Evolutionary conservation across 1,140 invertebrate species (phyloP).

Genomic region (Formica selysi): DNA sequence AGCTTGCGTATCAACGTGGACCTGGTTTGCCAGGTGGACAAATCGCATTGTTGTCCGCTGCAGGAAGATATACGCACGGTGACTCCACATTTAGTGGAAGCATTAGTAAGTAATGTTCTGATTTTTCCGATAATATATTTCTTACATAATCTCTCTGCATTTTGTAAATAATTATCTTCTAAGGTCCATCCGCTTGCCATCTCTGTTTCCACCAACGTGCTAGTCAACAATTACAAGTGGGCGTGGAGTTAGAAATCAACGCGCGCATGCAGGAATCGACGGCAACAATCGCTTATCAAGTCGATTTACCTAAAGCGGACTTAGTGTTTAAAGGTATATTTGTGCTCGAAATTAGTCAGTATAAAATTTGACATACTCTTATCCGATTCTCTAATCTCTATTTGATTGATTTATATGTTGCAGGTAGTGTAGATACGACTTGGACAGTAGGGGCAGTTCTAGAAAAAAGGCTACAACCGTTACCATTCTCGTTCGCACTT

Average conservation of each 20-base stretch:
- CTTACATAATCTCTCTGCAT: background rate
- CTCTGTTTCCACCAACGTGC: constrained; percentile 98
- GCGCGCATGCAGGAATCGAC: constrained; percentile 95
- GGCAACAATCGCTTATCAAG: constrained; percentile 98
- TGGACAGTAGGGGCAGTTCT: constrained; percentile 97
- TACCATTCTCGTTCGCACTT: constrained; percentile 97
- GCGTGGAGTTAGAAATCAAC: constrained; percentile 95
- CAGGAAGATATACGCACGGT: constrained; percentile 89
- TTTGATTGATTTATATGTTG: constrained; percentile 73
- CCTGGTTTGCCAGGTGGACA: constrained; percentile 94
- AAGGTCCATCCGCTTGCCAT: constrained; percentile 93
- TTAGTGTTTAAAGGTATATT: constrained; percentile 95
- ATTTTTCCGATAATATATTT: background rate
- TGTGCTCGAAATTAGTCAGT: background rate
- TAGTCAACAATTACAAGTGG: constrained; percentile 95
- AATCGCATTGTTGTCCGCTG: constrained; percentile 94
- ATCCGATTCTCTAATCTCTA: background rate
- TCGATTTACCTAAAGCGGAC: constrained; percentile 98
- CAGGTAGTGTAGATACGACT: constrained; percentile 97
- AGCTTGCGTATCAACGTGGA: constrained; percentile 97
- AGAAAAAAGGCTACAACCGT: constrained; percentile 96
- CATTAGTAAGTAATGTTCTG: constrained; percentile 74
- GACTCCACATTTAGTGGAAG: constrained; percentile 83
- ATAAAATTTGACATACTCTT: background rate
- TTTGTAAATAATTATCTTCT: constrained; percentile 84